Evolutionary conservation across 2,113 vertebrate genomes (phyloP).

Genomic region (Rhizomys pruinosus): DNA sequence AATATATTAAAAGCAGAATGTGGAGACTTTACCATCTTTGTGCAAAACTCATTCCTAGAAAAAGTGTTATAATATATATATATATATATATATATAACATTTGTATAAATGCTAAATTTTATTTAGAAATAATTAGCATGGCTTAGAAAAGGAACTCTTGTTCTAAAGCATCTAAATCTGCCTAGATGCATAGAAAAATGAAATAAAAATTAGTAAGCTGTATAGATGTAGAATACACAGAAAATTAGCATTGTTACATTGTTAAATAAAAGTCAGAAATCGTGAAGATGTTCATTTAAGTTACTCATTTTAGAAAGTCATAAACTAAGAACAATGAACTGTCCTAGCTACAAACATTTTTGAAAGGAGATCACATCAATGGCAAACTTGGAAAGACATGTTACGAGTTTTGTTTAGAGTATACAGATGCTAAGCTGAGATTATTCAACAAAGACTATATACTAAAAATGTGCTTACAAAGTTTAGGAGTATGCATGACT

Average conservation of each 20-base stretch:
- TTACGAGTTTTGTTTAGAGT: constrained; percentile 15
- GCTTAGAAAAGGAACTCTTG: background rate
- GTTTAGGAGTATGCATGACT: background rate
- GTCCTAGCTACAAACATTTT: constrained; percentile 1
- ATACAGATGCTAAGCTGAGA: background rate
- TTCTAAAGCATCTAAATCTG: constrained; percentile 21
- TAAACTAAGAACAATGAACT: constrained; percentile 34
- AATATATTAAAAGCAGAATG: constrained; percentile 68
- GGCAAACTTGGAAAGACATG: constrained; percentile 33
- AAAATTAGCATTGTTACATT: constrained; percentile 16
- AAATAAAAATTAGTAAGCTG: constrained; percentile 32
- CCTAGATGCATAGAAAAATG: constrained; percentile 20
- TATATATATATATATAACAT: background rate
- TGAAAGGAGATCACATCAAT: constrained; percentile 31
- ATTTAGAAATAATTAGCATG: background rate
- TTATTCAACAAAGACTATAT: background rate
- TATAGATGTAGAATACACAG: background rate
- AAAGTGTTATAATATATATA: constrained; percentile 61
- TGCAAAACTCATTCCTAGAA: constrained; percentile 43
- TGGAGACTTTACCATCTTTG: constrained; percentile 44
- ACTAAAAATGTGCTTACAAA: background rate
- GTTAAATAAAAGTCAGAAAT: constrained; percentile 45
- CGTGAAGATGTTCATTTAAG: constrained; percentile 40
- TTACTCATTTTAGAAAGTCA: constrained; percentile 37
- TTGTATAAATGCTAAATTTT: constrained; percentile 42